Conservation (phyloP, 2,888 invertebrate genomes). For the Periphyllus acericola region DNA sequence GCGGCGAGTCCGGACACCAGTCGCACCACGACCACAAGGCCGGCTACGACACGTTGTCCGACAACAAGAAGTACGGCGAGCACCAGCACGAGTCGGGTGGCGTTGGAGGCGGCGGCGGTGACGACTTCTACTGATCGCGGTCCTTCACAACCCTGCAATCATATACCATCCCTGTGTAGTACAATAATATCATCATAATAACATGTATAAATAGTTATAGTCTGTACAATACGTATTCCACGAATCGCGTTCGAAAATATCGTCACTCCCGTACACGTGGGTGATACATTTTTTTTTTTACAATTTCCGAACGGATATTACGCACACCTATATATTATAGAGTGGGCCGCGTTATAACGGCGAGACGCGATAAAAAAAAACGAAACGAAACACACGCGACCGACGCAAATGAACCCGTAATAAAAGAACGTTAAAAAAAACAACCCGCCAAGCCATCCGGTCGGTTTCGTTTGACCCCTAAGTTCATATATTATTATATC, state of each 20-base stretch:
- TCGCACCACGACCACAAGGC: slow-evolving; percentile 80
- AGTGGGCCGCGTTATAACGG: background rate
- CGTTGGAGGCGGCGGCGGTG: background rate
- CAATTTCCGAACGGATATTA: background rate
- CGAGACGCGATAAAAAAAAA: background rate
- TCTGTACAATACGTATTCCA: no score
- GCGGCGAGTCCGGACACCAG: slow-evolving; percentile 80
- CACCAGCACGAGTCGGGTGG: slow-evolving; percentile 42
- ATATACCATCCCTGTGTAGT: no score
- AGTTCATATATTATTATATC: slow-evolving; percentile 7
- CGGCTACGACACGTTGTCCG: slow-evolving; percentile 79
- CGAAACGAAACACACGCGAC: background rate
- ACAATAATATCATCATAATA: no score
- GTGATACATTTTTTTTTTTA: no score
- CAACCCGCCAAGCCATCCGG: background rate
- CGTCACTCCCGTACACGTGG: no score
- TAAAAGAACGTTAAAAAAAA: background rate
- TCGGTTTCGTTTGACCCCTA: background rate
- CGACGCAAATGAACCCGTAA: slow-evolving; percentile 13
- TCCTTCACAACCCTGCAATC: no score
- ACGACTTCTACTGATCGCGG: background rate
- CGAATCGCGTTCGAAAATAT: no score
- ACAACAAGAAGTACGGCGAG: slow-evolving; percentile 76
- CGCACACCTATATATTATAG: background rate
- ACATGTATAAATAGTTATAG: no score